Evolutionary conservation across 92 coral and sea anemone genomes (phyloP).

Genomic region (Zoanthus gigantus): DNA sequence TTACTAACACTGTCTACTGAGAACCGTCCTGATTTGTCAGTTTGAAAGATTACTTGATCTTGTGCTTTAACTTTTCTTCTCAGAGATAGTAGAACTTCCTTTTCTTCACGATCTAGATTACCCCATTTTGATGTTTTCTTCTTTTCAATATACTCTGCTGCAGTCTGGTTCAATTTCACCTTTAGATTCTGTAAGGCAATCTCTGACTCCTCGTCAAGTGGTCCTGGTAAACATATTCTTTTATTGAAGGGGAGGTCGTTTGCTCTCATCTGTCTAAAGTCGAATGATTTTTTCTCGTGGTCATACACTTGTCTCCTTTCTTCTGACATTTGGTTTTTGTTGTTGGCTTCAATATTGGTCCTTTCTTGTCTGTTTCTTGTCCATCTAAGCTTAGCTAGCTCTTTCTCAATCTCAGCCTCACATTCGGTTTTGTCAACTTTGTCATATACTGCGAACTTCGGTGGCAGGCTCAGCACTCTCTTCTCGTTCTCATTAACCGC

Average conservation of each 20-base stretch:
- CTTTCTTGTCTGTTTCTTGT: slow-evolving; percentile 2
- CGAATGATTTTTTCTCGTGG: neutral
- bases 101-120: slow-evolving; percentile 9
- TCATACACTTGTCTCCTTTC: neutral
- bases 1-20: slow-evolving; percentile 40
- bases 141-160: neutral
- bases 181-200: slow-evolving; percentile 6
- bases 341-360: neutral
- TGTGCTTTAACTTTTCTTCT: slow-evolving; percentile 24
- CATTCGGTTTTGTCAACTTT: slow-evolving; percentile 10
- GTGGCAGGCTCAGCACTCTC: slow-evolving; percentile 18
- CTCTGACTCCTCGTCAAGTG: no score
- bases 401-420: neutral
- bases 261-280: neutral
- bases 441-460: slow-evolving; percentile 23
- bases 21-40: slow-evolving; percentile 60
- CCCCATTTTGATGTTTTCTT: neutral
- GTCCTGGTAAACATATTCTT: no score
- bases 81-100: slow-evolving; percentile 39
- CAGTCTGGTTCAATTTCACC: neutral
- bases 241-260: no score
- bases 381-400: slow-evolving; percentile 18
- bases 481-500: slow-evolving; percentile 17
- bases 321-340: neutral
- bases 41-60: slow-evolving; percentile 48